Evolutionary conservation across 2,797 vertebrate genomes (phyloP).

Genomic region (Brotula barbata): DNA sequence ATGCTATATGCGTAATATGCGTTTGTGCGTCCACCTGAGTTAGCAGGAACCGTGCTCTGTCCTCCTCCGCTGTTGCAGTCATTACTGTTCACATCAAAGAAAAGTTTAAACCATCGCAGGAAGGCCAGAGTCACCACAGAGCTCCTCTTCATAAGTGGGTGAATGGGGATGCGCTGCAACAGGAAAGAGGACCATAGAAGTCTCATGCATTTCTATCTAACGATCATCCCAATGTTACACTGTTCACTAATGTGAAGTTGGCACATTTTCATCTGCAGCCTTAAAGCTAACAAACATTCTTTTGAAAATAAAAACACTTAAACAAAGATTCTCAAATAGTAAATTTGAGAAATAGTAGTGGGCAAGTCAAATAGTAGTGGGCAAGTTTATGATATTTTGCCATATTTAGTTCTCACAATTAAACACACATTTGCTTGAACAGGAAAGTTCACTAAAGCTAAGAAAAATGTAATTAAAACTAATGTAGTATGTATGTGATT

Average conservation of each 20-base stretch:
- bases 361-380: too few species aligned
- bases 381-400: too few species aligned
- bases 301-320: too few species aligned
- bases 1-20: too few species aligned
- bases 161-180: conserved; percentile 54
- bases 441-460: not conserved
- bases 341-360: too few species aligned
- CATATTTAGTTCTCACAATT: too few species aligned
- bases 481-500: too few species aligned
- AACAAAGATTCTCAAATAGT: too few species aligned
- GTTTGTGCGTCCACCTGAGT: conserved; percentile 7
- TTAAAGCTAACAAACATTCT: too few species aligned
- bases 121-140: conserved; percentile 31
- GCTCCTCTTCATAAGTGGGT: conserved; percentile 44
- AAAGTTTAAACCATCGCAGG: conserved; percentile 66
- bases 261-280: not conserved
- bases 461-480: too few species aligned
- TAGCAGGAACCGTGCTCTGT: conserved; percentile 28
- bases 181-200: not conserved
- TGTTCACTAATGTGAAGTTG: not conserved
- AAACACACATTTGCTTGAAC: too few species aligned
- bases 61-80: too few species aligned
- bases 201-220: not conserved
- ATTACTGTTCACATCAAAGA: conserved; percentile 54
- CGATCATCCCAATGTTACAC: not conserved